Evolutionary conservation across 1,140 invertebrate genomes (phyloP).

Genomic region (Drepana arcuata): DNA sequence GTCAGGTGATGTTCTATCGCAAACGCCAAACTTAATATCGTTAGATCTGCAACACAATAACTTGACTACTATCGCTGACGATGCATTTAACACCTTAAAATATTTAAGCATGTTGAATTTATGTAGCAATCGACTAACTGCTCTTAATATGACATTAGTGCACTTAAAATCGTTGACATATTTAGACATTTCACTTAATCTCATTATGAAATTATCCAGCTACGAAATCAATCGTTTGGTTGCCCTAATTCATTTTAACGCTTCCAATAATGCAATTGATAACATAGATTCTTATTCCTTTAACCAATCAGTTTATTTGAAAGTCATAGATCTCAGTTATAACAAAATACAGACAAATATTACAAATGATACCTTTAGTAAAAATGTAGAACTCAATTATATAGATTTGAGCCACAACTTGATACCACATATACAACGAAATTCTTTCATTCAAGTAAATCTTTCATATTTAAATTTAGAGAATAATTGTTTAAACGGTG

Average conservation of each 20-base stretch:
- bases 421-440: constrained; percentile 32
- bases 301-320: constrained; percentile 30
- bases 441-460: constrained; percentile 30
- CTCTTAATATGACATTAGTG: constrained; percentile 33
- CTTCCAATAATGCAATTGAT: constrained; percentile 38
- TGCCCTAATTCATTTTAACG: constrained; percentile 29
- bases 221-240: constrained; percentile 35
- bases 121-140: constrained; percentile 25
- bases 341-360: constrained; percentile 35
- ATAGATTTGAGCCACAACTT: constrained; percentile 38
- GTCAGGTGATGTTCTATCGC: constrained; percentile 14
- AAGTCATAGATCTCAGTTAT: constrained; percentile 34
- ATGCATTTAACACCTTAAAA: constrained; percentile 24
- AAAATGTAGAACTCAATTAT: constrained; percentile 30
- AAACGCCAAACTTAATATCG: constrained; percentile 14
- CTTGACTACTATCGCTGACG: constrained; percentile 21
- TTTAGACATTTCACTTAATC: constrained; percentile 38
- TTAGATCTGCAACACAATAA: constrained; percentile 36
- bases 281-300: constrained; percentile 41
- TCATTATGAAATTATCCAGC: constrained; percentile 25
- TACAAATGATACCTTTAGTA: constrained; percentile 32
- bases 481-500: constrained; percentile 31
- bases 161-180: constrained; percentile 28
- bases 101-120: constrained; percentile 27
- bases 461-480: constrained; percentile 35